phyloP scores from a whole-genome alignment of 2,113 vertebrate genomes.

The Pyrgilauda ruficollis region DNA sequence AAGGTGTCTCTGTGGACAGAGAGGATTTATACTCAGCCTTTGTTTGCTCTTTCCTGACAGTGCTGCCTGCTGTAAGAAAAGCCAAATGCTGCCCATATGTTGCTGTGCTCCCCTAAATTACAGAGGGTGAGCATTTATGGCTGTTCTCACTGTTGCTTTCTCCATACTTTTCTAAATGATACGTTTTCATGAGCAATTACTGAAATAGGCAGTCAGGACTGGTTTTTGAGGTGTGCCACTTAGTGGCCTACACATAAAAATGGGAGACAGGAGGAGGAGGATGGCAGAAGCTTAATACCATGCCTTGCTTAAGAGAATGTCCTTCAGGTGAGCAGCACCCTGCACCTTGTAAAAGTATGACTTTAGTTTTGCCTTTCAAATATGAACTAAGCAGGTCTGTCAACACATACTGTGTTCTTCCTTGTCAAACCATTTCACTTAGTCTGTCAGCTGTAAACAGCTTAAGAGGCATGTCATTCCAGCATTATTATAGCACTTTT shows the following conservation, averaged over 20 bases:
- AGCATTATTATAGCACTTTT: conserved; percentile 63
- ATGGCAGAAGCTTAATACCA: not conserved
- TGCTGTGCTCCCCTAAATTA: conserved; percentile 52
- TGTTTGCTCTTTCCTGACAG: conserved; percentile 24
- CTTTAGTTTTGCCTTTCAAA: conserved; percentile 74
- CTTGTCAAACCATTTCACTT: conserved; percentile 65
- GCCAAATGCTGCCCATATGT: conserved; percentile 24
- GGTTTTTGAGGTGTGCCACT: conserved; percentile 50
- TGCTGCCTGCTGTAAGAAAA: conserved; percentile 40
- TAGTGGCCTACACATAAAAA: conserved; percentile 29
- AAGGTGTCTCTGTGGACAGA: conserved; percentile 15
- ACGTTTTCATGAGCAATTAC: conserved; percentile 55
- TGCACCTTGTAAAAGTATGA: conserved; percentile 60
- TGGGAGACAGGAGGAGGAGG: conserved; percentile 15
- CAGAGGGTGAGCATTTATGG: not conserved
- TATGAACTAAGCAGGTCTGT: conserved; percentile 58
- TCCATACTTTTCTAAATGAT: conserved; percentile 54
- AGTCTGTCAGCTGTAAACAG: conserved; percentile 71
- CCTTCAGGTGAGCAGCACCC: conserved; percentile 55
- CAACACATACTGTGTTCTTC: conserved; percentile 52
- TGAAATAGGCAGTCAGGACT: conserved; percentile 17
- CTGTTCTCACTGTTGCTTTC: conserved; percentile 27
- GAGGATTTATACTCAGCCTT: conserved; percentile 30
- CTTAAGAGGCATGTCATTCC: conserved; percentile 71
- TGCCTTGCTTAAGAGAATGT: conserved; percentile 46